Conservation (phyloP, 2,113 vertebrate genomes). For the Gobio gobio region DNA sequence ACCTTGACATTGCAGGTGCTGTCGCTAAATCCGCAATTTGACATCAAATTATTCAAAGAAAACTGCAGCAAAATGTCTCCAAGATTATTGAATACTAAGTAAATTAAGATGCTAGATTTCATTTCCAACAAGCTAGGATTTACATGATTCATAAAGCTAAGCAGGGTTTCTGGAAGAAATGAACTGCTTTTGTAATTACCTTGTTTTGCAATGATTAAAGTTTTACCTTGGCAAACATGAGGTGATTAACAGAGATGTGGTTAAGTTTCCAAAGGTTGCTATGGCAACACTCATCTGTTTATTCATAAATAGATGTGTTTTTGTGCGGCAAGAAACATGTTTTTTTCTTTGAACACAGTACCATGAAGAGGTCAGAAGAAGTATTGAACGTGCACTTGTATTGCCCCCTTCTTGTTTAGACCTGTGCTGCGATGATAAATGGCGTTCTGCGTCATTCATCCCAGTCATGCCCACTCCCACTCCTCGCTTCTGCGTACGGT, state of each 20-base stretch:
- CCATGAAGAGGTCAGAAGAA: not conserved
- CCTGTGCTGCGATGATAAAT: constrained; percentile 4
- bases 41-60: not conserved
- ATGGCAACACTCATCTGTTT: constrained; percentile 41
- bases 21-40: not conserved
- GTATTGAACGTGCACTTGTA: constrained; percentile 8
- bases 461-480: constrained; percentile 28
- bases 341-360: not conserved
- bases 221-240: constrained; percentile 44
- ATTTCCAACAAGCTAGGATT: not conserved
- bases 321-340: not conserved
- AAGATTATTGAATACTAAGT: not conserved
- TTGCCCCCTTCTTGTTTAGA: constrained; percentile 26
- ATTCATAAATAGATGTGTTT: not conserved
- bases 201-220: constrained; percentile 25
- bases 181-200: not conserved
- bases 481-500: constrained; percentile 39
- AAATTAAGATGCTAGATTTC: not conserved
- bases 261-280: constrained; percentile 29
- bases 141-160: not conserved
- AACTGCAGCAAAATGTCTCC: not conserved
- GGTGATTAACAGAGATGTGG: constrained; percentile 11
- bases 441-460: constrained; percentile 33
- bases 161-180: not conserved
- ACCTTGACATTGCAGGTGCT: not conserved